These are phyloP conservation scores for Pollicipes pollicipes DNA, from an alignment of 1,140 invertebrate genomes.

Conservation along the genomic window DNA sequence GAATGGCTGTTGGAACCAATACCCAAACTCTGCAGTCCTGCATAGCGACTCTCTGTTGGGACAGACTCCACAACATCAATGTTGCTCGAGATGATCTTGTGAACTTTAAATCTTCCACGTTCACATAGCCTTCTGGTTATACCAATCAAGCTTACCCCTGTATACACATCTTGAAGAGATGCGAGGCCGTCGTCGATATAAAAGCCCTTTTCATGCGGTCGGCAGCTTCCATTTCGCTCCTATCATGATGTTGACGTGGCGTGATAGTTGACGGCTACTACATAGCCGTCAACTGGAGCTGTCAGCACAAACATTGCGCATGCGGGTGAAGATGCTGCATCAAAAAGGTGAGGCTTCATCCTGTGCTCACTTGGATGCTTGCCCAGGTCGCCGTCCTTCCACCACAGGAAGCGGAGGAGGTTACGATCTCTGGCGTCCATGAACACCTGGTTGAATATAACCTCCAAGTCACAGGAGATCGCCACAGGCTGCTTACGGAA, in stretches of 20 bases:
- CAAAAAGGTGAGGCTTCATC: conserved; percentile 6
- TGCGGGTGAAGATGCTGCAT: neutral
- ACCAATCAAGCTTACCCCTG: neutral
- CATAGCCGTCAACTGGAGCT: neutral
- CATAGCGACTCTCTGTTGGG: neutral
- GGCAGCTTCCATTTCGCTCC: neutral
- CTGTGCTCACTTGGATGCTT: neutral
- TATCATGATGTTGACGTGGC: too few relatives aligned
- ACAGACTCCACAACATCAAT: too few relatives aligned
- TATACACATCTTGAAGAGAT: neutral
- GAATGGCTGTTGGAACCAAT: neutral
- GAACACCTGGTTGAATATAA: conserved; percentile 20
- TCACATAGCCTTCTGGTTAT: neutral
- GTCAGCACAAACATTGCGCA: neutral
- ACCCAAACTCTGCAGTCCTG: neutral
- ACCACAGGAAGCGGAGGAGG: conserved; percentile 2
- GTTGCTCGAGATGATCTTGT: too few relatives aligned
- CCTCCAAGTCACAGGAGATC: conserved; percentile 20
- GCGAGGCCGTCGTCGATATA: neutral
- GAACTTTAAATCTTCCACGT: neutral
- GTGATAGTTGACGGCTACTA: too few relatives aligned
- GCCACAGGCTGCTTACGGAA: conserved; percentile 20
- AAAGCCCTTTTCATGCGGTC: neutral
- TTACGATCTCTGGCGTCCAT: neutral
- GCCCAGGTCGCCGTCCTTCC: neutral